Evolutionary conservation across 2,888 invertebrate species (phyloP).

Genomic region (Eudemis profundana): DNA sequence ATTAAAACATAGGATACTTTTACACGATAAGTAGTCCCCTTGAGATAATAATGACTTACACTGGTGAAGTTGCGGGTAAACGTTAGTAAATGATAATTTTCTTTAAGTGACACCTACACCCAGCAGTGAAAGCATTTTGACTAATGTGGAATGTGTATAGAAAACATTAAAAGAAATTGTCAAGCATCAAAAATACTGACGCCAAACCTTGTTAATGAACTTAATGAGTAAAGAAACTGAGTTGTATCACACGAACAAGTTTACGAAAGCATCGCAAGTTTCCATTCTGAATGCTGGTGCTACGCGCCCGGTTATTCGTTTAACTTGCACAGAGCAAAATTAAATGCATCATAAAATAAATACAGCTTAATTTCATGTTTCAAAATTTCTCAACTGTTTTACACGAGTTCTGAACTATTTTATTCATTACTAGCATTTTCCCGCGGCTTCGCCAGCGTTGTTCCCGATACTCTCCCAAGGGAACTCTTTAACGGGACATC

Average conservation of each 20-base stretch:
- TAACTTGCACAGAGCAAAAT: constrained; percentile 62
- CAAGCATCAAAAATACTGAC: constrained; percentile 78
- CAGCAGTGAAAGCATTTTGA: too few species aligned
- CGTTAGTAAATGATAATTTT: too few species aligned
- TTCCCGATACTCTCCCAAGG: too few species aligned
- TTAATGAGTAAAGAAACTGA: constrained; percentile 78
- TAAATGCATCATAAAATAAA: constrained; percentile 69
- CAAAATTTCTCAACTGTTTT: constrained; percentile 12
- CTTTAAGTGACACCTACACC: too few species aligned
- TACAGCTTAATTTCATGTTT: constrained; percentile 42
- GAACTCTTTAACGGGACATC: too few species aligned
- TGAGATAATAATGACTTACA: too few species aligned
- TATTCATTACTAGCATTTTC: neutral
- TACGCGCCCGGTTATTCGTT: constrained; percentile 58
- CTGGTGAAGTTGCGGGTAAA: too few species aligned
- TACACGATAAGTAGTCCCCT: too few species aligned
- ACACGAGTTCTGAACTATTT: neutral
- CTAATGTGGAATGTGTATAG: constrained; percentile 75
- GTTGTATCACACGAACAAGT: constrained; percentile 69
- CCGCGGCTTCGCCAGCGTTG: too few species aligned
- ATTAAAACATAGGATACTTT: too few species aligned
- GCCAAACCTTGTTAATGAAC: constrained; percentile 79
- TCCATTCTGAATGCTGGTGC: constrained; percentile 70
- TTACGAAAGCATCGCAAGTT: constrained; percentile 71
- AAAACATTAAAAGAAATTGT: constrained; percentile 76